Conservation (phyloP, 2,888 invertebrate genomes). For the Argyresthia goedartella region DNA sequence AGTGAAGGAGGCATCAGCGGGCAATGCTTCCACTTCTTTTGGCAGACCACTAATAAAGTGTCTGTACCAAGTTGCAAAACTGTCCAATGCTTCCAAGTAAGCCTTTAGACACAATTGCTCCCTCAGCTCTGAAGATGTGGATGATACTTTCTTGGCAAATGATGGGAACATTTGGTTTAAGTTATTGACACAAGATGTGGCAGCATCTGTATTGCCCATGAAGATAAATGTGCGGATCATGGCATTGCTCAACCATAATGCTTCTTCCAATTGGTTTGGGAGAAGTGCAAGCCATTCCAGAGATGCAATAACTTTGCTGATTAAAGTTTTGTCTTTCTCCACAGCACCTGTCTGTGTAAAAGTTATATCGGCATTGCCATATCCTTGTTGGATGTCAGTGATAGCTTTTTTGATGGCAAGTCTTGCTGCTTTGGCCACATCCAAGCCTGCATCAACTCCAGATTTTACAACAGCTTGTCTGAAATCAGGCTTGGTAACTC, state of each 20-base stretch:
- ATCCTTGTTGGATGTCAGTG: constrained; percentile 50
- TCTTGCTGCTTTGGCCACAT: constrained; percentile 87
- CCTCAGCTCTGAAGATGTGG: constrained; percentile 67
- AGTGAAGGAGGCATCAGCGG: constrained; percentile 78
- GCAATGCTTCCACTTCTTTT: constrained; percentile 71
- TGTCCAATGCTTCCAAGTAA: constrained; percentile 89
- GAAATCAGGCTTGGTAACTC: constrained; percentile 74
- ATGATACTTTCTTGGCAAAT: constrained; percentile 44
- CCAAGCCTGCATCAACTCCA: constrained; percentile 81
- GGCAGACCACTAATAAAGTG: constrained; percentile 87
- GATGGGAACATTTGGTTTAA: constrained; percentile 48
- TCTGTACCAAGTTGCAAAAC: constrained; percentile 91
- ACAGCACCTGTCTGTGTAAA: constrained; percentile 77
- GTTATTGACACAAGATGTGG: constrained; percentile 75
- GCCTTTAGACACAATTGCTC: constrained; percentile 91
- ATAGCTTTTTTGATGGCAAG: constrained; percentile 84
- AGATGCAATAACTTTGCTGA: constrained; percentile 60
- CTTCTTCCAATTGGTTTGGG: constrained; percentile 82
- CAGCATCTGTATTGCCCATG: constrained; percentile 85
- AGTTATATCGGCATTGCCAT: constrained; percentile 64
- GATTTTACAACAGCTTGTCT: constrained; percentile 77
- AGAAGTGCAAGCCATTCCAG: constrained; percentile 91
- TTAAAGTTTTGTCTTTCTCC: constrained; percentile 54
- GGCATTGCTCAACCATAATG: constrained; percentile 89
- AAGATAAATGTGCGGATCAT: constrained; percentile 88